Evolutionary conservation across 2,113 vertebrate genomes (phyloP), one percentile per base, ranked within the genome.

Genomic region (Leucopternis melanops): DNA sequence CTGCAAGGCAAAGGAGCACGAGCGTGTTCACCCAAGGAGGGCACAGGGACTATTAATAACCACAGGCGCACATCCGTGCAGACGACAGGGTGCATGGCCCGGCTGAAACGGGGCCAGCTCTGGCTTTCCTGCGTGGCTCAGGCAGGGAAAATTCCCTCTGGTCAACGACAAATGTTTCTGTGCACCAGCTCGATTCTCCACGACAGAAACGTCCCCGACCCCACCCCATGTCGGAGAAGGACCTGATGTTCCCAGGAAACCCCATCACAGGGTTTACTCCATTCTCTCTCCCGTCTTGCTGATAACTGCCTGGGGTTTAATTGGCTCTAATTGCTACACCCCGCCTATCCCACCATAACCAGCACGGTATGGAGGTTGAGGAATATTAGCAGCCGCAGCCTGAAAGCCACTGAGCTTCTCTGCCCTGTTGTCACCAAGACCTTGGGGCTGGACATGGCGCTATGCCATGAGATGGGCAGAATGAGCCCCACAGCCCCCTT

Each of bases 281-380:
- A 1, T 36, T 59, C 82, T 54, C 44, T 34, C 72, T 18, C 67
- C 55, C 27, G 3, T 13, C 72, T 75, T 14, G 0, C 52, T 5
- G 62, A 38, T 65, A 70, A 59, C 44, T 6, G 8, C 52, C 59
- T 14, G 49, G 55, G 49, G 59, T 85, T 92, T 69, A 6, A 84
- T 57, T 75, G 40, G 69, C 42, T 72, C 29, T 77, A 77, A 85
- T 86, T 78, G 65, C 65, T 44, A 4, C 70, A 11, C 9, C 19
- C 57, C 5, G 32, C 78, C 42, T 25, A 29, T 42, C 55, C 55
- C 70, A 6, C 42, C 3, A 0, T 25, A 29, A 42, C 49, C 2
- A 0, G 36, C 5, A 2, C 0, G 6, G 21, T 7, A 2, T 0
- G 7, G 63, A 88, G 59, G 16, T 3, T 21, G 17, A 65, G 38